Percentiles rank a stretch among this genome's conserved stretches.
phyloP scores from a whole-genome alignment of 2,888 invertebrate genomes.

The Caenorhabditis angaria region DNA sequence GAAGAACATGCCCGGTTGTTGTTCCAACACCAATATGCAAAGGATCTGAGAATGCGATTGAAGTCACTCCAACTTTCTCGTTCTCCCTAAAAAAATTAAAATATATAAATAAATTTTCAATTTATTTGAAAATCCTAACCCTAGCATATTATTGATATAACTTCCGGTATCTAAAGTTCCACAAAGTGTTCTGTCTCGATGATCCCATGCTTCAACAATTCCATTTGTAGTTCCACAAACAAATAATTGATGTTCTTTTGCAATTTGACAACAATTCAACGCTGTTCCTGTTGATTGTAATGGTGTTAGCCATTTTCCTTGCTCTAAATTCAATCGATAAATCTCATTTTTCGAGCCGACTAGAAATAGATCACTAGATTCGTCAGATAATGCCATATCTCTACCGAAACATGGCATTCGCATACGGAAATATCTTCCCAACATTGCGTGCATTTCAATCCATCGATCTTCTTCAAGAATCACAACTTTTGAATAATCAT shows the following conservation, averaged over 20 bases:
- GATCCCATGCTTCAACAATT: constrained; percentile 95
- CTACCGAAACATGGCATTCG: constrained; percentile 94
- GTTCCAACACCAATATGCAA: constrained; percentile 85
- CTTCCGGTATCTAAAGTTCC: constrained; percentile 85
- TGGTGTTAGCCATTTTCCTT: constrained; percentile 91
- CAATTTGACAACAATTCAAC: constrained; percentile 85
- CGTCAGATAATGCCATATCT: constrained; percentile 88
- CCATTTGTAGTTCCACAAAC: constrained; percentile 77
- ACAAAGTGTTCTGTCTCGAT: constrained; percentile 82
- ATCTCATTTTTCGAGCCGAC: constrained; percentile 88
- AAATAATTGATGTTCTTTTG: constrained; percentile 87
- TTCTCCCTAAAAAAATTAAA: constrained; percentile 20
- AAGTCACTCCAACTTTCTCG: constrained; percentile 77
- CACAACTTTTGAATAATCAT: constrained; percentile 94
- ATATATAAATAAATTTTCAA: background rate
- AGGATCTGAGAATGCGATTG: constrained; percentile 77
- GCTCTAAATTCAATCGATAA: constrained; percentile 91
- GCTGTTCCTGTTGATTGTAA: constrained; percentile 78
- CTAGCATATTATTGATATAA: constrained; percentile 31
- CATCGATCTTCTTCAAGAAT: constrained; percentile 89
- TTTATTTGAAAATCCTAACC: constrained; percentile 20
- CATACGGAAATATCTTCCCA: constrained; percentile 88
- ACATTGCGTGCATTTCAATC: constrained; percentile 93
- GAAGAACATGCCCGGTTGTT: constrained; percentile 86
- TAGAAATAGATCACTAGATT: constrained; percentile 89